These are phyloP conservation scores for Hoplodrina ambigua DNA, from an alignment of 2,888 invertebrate species.

Conservation along the genomic window DNA sequence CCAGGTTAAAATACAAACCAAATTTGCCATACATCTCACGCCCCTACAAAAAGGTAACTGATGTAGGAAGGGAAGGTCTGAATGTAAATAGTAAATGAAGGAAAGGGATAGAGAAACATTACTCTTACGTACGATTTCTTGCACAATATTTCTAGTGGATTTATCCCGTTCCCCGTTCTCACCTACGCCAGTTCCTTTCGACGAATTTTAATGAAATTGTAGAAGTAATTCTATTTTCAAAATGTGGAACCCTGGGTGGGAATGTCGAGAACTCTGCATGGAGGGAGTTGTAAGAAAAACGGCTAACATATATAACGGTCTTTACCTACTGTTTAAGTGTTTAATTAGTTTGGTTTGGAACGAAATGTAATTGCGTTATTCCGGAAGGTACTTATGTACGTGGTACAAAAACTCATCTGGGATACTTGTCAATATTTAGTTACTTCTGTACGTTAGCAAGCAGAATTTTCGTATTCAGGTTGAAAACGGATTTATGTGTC, in stretches of 20 bases:
- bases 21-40: constrained; percentile 1
- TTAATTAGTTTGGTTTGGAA: constrained; percentile 15
- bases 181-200: constrained; percentile 19
- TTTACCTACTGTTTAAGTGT: not conserved
- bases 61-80: constrained; percentile 14
- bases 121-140: constrained; percentile 29
- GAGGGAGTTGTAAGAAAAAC: constrained; percentile 32
- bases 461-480: too few relatives aligned
- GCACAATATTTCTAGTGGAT: constrained; percentile 49
- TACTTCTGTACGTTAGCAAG: too few relatives aligned
- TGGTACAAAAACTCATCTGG: too few relatives aligned
- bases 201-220: constrained; percentile 56
- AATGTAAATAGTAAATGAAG: constrained; percentile 53
- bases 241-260: constrained; percentile 1
- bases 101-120: constrained; percentile 31
- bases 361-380: not conserved
- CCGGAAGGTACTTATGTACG: not conserved
- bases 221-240: constrained; percentile 27
- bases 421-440: too few relatives aligned
- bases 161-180: constrained; percentile 40
- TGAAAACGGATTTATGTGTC: too few relatives aligned
- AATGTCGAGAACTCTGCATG: constrained; percentile 23
- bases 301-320: constrained; percentile 37
- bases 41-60: not conserved
- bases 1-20: not conserved